Conservation (phyloP, 2,888 invertebrate genomes). For the Hirtodrosophila trivittata region DNA sequence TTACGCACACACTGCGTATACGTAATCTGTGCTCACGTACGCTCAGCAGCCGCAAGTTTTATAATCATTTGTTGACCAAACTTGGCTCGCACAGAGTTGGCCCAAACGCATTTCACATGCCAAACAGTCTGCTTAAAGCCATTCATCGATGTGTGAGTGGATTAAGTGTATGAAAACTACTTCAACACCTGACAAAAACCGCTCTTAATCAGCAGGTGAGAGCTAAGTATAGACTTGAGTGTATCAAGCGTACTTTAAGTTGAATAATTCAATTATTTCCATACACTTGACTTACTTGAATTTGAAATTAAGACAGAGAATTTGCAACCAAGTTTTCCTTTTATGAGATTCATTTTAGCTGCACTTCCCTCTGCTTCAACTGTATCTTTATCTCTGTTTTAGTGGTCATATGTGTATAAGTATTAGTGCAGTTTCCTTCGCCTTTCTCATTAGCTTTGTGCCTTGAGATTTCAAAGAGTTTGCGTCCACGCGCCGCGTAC, state of each 20-base stretch:
- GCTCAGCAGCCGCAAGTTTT: conserved; percentile 57
- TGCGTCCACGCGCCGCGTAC: neutral
- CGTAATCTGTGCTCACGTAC: conserved; percentile 49
- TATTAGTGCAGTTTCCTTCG: neutral
- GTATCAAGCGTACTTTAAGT: too few species aligned
- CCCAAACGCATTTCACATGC: conserved; percentile 22
- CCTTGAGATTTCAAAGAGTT: neutral
- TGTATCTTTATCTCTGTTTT: too few species aligned
- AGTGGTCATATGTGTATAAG: too few species aligned
- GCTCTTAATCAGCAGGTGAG: too few species aligned
- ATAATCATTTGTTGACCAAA: conserved; percentile 60
- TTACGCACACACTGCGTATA: neutral
- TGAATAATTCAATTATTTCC: too few species aligned
- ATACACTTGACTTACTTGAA: too few species aligned
- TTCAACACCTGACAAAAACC: too few species aligned
- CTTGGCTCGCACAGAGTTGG: conserved; percentile 45
- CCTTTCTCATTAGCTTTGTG: neutral
- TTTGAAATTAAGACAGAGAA: too few species aligned
- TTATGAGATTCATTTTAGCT: too few species aligned
- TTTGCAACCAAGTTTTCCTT: too few species aligned
- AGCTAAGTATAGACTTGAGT: too few species aligned
- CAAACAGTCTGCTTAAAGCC: neutral
- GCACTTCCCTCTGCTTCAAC: too few species aligned
- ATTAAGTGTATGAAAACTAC: conserved; percentile 1
- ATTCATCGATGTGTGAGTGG: conserved; percentile 1